Evolutionary conservation across 2,888 invertebrate species (phyloP).

Genomic region (Agrotis exclamationis): DNA sequence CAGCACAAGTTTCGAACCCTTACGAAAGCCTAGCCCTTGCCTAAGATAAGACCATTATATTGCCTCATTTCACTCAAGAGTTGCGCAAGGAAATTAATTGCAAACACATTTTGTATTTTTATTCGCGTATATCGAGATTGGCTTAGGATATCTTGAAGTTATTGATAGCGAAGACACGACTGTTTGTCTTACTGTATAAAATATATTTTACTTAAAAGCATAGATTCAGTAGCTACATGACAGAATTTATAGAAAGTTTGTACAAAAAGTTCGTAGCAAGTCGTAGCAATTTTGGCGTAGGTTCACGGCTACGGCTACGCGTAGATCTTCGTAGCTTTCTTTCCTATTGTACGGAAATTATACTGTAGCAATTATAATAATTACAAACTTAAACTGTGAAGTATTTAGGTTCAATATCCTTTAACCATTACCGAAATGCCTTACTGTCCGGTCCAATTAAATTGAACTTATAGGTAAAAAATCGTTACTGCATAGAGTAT

Average conservation of each 20-base stretch:
- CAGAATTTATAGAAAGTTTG: background rate
- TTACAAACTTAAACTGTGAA: too few relatives aligned
- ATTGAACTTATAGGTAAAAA: too few relatives aligned
- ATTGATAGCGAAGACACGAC: constrained; percentile 12
- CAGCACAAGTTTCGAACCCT: constrained; percentile 30
- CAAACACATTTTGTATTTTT: constrained; percentile 25
- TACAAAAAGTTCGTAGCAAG: constrained; percentile 20
- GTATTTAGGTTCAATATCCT: too few relatives aligned
- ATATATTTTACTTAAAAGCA: background rate
- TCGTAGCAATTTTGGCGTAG: constrained; percentile 14
- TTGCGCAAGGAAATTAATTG: constrained; percentile 26
- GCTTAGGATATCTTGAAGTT: constrained; percentile 25
- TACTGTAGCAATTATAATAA: background rate
- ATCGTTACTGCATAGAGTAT: too few relatives aligned
- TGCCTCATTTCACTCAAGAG: constrained; percentile 41
- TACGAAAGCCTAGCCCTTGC: constrained; percentile 46
- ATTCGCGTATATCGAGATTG: constrained; percentile 20
- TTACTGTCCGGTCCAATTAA: too few relatives aligned
- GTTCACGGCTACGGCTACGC: background rate
- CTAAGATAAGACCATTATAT: constrained; percentile 22
- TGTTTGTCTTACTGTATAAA: background rate
- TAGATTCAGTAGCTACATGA: background rate
- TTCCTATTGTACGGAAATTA: background rate
- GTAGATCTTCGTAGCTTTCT: background rate
- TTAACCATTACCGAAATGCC: too few relatives aligned